phyloP scores from a whole-genome alignment of 2,113 vertebrate genomes.

The Stomatorhinus ivindoensis region DNA sequence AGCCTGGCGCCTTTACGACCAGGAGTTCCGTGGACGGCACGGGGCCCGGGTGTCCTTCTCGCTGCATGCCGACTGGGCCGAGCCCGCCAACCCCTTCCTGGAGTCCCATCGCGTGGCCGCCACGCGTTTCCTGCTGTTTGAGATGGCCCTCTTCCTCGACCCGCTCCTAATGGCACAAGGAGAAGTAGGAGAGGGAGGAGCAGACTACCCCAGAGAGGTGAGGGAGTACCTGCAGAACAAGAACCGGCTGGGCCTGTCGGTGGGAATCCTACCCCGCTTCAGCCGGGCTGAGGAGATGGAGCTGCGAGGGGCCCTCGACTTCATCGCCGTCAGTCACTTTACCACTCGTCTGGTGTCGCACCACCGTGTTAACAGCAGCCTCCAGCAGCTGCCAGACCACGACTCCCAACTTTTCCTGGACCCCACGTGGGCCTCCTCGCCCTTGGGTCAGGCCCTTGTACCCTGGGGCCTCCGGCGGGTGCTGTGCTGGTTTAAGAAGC shows the following conservation, averaged over 20 bases:
- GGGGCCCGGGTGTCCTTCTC: slow-evolving; percentile 70
- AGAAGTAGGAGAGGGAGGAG: slow-evolving; percentile 49
- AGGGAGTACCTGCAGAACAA: slow-evolving; percentile 59
- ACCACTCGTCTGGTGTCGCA: slow-evolving; percentile 80
- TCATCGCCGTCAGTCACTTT: slow-evolving; percentile 86
- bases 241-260: slow-evolving; percentile 45
- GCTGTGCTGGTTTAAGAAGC: slow-evolving; percentile 73
- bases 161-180: slow-evolving; percentile 66
- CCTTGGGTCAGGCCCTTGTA: slow-evolving; percentile 64
- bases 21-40: slow-evolving; percentile 52
- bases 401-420: slow-evolving; percentile 70
- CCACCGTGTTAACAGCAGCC: slow-evolving; percentile 41
- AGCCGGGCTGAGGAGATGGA: slow-evolving; percentile 61
- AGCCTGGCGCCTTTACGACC: slow-evolving; percentile 75
- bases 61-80: slow-evolving; percentile 84
- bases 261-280: slow-evolving; percentile 63
- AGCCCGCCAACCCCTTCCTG: slow-evolving; percentile 80
- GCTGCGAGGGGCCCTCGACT: slow-evolving; percentile 73
- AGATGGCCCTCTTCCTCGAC: slow-evolving; percentile 82
- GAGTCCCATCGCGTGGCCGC: slow-evolving; percentile 65
- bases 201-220: slow-evolving; percentile 67
- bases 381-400: slow-evolving; percentile 50
- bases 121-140: slow-evolving; percentile 76
- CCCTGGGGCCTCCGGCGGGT: slow-evolving; percentile 76
- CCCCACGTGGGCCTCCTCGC: slow-evolving; percentile 70